Percentiles rank a stretch among this genome's conserved stretches.
Evolutionary conservation across 2,113 vertebrate genomes (phyloP).

Genomic region (Nerophis lumbriciformis): DNA sequence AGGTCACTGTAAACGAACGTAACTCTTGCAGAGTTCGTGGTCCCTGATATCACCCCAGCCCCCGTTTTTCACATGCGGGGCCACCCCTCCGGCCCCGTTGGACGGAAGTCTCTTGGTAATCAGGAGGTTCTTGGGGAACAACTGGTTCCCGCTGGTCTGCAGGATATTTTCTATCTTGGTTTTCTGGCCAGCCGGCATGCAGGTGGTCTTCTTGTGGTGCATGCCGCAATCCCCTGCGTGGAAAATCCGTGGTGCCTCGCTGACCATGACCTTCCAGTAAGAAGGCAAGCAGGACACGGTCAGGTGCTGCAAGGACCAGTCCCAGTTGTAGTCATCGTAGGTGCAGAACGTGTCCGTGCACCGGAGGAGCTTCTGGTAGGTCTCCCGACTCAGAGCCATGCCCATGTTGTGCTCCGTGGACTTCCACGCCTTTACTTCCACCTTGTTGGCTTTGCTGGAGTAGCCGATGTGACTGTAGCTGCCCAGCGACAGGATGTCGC

Average conservation of each 20-base stretch:
- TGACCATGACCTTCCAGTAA: conserved; percentile 95
- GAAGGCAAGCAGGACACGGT: conserved; percentile 89
- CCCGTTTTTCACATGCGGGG: conserved; percentile 95
- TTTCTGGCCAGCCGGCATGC: conserved; percentile 86
- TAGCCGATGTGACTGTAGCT: conserved; percentile 80
- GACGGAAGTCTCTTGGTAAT: conserved; percentile 83
- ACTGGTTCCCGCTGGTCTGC: conserved; percentile 80
- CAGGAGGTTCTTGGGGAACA: conserved; percentile 86
- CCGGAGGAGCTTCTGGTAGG: conserved; percentile 82
- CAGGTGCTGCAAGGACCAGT: conserved; percentile 95
- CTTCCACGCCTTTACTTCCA: conserved; percentile 94
- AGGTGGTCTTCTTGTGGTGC: conserved; percentile 91
- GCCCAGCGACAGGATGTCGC: conserved; percentile 88
- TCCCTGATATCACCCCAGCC: conserved; percentile 99
- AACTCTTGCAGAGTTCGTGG: conserved; percentile 98
- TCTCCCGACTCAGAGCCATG: conserved; percentile 84
- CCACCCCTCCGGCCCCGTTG: conserved; percentile 77
- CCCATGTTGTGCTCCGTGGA: conserved; percentile 99
- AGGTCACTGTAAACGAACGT: conserved; percentile 92
- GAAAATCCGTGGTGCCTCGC: conserved; percentile 88
- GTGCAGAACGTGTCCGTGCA: conserved; percentile 97
- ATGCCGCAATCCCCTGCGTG: conserved; percentile 97
- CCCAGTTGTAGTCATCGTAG: conserved; percentile 99
- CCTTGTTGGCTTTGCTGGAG: conserved; percentile 83
- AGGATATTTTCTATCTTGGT: conserved; percentile 89